Base-by-base conservation (phyloP, 23 tunicate genomes). In the Styela clava region DNA sequence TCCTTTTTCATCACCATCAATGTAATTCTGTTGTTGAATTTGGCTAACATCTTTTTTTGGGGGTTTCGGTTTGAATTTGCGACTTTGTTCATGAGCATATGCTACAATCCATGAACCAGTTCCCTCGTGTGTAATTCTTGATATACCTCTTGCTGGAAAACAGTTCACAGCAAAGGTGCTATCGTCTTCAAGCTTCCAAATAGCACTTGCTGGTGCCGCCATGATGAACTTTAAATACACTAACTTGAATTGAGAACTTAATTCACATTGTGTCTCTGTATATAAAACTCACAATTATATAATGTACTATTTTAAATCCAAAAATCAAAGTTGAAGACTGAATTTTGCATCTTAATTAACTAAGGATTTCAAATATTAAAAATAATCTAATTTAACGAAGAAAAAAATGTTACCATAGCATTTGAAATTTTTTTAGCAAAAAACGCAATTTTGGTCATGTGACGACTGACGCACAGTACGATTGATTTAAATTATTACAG, bases 91-190 rank as follows among this genome's bases (percentile, higher is more conserved):
- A 70, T 93, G 89, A 23, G 89, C 87, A 78, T 87, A 93, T 22
- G 98, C 98, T 23, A 93, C 93, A 7, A 87, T 86, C 98, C 98
- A 93, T 2, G 93, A 93, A 3, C 98, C 98, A 67, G 98, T 52
- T 34, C 98, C 89, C 81, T 93, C 98, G 33, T 84, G 84, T 9
- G 86, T 37, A 20, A 44, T 84, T 87, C 98, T 74, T 18, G 83
- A 88, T 9, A 93, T 70, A 1, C 98, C 98, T 37, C 93, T 34
- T 18, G 98, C 93, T 0, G 98, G 98, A 69, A 93, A 93, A 62
- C 89, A 84, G 51, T 93, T 93, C 3, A 85, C 82, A 35, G 90
- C 83, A 85, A 80, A 88, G 22, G 24, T 62, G 29, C 34, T 77
- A 24, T 81, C 94, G 72, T 69, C 74, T 63, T 93, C 98, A 24